Percentiles rank a stretch among this genome's conserved stretches.
These are phyloP conservation scores for Drosophila nebulosa DNA, from an alignment of 1,140 invertebrate species.

Conservation along the genomic window DNA sequence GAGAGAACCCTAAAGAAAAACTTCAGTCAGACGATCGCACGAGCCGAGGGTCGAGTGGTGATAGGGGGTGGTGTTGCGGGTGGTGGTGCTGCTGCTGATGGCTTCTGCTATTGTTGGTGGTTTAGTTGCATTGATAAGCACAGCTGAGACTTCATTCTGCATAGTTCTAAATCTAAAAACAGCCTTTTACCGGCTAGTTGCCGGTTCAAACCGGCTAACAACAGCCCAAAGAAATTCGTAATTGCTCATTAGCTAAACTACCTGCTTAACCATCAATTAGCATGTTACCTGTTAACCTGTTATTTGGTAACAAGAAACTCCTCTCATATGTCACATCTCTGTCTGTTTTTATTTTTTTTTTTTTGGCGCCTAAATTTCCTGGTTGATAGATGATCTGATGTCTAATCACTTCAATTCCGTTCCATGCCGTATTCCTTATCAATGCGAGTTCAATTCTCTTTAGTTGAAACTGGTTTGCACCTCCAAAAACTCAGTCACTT, in stretches of 20 bases:
- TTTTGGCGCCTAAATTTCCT: background rate
- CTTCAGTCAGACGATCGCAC: constrained; percentile 51
- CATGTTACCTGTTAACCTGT: background rate
- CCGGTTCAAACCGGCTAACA: constrained; percentile 35
- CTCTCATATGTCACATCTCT: no score
- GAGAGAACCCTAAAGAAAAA: constrained; percentile 34
- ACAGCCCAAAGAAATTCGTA: background rate
- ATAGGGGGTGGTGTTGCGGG: background rate
- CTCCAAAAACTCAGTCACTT: constrained; percentile 61
- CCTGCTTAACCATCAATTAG: background rate
- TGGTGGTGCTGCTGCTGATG: background rate
- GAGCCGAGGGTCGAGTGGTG: constrained; percentile 9
- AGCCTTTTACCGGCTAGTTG: constrained; percentile 6
- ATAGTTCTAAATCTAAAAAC: constrained; percentile 18
- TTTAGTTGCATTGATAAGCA: constrained; percentile 51
- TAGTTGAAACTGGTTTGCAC: constrained; percentile 67
- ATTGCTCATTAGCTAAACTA: constrained; percentile 1
- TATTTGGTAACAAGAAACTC: background rate
- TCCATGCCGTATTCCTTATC: constrained; percentile 39
- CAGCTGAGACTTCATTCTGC: constrained; percentile 6
- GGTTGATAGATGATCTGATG: background rate
- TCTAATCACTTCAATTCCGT: background rate
- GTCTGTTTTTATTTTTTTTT: background rate
- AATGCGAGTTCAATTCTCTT: constrained; percentile 16
- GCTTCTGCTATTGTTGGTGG: constrained; percentile 26